Conservation (phyloP, 2,113 vertebrate species). For the Prietella phreatophila region DNA sequence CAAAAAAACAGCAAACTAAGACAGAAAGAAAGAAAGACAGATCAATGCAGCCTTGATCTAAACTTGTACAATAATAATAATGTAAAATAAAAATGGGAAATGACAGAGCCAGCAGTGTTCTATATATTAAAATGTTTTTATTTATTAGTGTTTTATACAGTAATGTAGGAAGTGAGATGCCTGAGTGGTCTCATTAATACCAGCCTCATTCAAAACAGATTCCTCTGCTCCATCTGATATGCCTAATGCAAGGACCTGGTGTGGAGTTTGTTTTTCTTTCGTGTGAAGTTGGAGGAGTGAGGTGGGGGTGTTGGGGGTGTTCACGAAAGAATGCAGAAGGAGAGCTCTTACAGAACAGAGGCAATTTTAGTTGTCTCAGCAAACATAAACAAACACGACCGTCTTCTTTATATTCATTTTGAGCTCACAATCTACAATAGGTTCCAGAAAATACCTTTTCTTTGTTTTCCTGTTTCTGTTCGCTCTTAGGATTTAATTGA, state of each 20-base stretch:
- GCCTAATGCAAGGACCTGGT: not conserved
- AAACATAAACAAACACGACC: not conserved
- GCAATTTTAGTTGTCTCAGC: conserved; percentile 20
- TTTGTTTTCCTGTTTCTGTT: conserved; percentile 2
- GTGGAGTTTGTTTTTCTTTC: conserved; percentile 37
- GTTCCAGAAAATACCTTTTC: not conserved
- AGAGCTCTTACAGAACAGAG: conserved; percentile 28
- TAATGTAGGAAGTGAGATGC: not conserved
- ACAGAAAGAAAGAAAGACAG: not conserved
- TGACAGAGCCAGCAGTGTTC: not conserved
- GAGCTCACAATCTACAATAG: not conserved
- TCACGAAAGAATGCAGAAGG: conserved; percentile 39
- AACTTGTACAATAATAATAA: too few relatives aligned
- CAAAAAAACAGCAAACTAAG: not conserved
- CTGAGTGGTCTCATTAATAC: conserved; percentile 8
- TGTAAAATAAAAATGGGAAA: not conserved
- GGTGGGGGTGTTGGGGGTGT: not conserved
- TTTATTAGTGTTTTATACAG: not conserved
- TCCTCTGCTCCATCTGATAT: not conserved
- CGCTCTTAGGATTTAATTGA: not conserved
- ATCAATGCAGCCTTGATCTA: not conserved
- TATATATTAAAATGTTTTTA: not conserved
- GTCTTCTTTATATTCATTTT: not conserved
- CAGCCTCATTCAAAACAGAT: not conserved
- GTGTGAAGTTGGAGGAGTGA: not conserved